A percentile compares a stretch with the other conserved stretches of the same genome.
Conservation (phyloP, 2,113 vertebrate species). For the Hyperopisus bebe region DNA sequence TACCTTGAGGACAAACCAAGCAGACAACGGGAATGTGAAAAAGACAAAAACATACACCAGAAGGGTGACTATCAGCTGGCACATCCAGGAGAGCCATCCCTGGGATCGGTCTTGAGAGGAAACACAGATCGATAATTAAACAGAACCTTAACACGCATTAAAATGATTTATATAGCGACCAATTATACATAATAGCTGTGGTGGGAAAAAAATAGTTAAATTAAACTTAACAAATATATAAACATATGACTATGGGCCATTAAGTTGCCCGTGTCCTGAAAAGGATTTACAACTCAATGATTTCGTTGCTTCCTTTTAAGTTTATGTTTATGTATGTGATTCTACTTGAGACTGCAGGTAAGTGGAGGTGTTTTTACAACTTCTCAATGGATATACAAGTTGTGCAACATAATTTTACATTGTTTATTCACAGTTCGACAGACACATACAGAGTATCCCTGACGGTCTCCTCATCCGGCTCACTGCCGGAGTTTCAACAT, state of each 20-base stretch:
- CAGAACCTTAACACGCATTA: not conserved
- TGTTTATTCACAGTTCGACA: not conserved
- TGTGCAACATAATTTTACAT: not conserved
- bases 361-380: not conserved
- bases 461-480: not conserved
- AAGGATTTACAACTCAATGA: not conserved
- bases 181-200: not conserved
- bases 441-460: not conserved
- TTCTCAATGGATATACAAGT: not conserved
- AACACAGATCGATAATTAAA: not conserved
- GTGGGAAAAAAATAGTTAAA: not conserved
- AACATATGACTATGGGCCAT: not conserved
- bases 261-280: not conserved
- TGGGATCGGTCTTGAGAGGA: slow-evolving; percentile 59
- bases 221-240: not conserved
- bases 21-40: slow-evolving; percentile 75
- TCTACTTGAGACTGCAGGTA: not conserved
- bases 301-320: too few species aligned
- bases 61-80: slow-evolving; percentile 68
- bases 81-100: slow-evolving; percentile 73
- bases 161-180: not conserved
- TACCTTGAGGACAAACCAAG: slow-evolving; percentile 85
- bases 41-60: slow-evolving; percentile 67
- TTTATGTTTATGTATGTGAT: too few species aligned
- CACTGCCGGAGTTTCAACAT: not conserved